A percentile compares a stretch with the other conserved stretches of the same genome.
Evolutionary conservation across 1,140 invertebrate genomes (phyloP).

Genomic region (Plectrocnemia conspersa): DNA sequence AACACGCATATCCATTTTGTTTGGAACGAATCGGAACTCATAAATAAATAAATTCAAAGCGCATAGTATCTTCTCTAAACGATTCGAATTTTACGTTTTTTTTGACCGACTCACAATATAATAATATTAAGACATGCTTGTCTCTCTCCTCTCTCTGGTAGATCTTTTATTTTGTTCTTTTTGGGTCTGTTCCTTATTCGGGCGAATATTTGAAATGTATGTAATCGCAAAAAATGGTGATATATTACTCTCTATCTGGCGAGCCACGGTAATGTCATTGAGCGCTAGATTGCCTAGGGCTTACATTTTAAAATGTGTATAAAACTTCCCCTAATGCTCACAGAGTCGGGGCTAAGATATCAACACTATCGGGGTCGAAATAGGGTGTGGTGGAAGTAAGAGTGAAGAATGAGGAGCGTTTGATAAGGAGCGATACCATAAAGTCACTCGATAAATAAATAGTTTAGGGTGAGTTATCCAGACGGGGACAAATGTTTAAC

Average conservation of each 20-base stretch:
- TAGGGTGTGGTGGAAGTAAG: slow-evolving; percentile 15
- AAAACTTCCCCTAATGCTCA: slow-evolving; percentile 7
- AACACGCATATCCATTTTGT: neutral
- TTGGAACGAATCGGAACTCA: slow-evolving; percentile 2
- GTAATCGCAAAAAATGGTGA: slow-evolving; percentile 4
- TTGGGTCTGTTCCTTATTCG: neutral
- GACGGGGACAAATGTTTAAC: too few species aligned
- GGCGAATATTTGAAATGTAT: too few species aligned
- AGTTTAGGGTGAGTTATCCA: slow-evolving; percentile 17
- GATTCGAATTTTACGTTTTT: neutral
- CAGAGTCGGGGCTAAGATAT: slow-evolving; percentile 12
- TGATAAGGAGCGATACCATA: slow-evolving; percentile 25
- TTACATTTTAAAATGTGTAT: slow-evolving; percentile 9
- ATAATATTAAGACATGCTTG: too few species aligned
- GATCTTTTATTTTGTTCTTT: too few species aligned
- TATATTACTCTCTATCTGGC: slow-evolving; percentile 5
- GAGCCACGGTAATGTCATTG: neutral
- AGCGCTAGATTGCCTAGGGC: neutral
- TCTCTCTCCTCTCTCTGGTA: too few species aligned
- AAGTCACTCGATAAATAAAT: slow-evolving; percentile 16
- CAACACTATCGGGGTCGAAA: slow-evolving; percentile 11
- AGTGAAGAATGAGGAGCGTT: slow-evolving; percentile 23
- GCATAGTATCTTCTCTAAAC: slow-evolving; percentile 11
- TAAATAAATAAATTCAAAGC: slow-evolving; percentile 17
- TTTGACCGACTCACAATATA: neutral